phyloP scores from a whole-genome alignment of 2,888 invertebrate genomes.

The Conchocele bisecta region DNA sequence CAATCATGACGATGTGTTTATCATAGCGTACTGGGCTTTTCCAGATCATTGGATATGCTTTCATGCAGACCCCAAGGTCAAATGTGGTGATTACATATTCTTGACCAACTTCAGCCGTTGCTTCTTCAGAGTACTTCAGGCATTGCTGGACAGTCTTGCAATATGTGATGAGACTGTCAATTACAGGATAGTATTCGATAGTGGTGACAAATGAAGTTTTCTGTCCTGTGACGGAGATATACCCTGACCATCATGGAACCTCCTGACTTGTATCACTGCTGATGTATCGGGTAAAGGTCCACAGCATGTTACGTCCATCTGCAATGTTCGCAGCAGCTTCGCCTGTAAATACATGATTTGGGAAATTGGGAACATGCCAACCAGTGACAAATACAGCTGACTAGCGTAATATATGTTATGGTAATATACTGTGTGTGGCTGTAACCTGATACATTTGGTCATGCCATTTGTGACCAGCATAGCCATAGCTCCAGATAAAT shows the following conservation, averaged over 20 bases:
- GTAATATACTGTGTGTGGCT: no score
- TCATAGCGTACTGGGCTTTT: constrained; percentile 15
- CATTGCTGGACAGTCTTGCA: constrained; percentile 56
- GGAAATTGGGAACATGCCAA: no score
- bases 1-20: constrained; percentile 21
- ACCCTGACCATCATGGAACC: constrained; percentile 51
- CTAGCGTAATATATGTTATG: no score
- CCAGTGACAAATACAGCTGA: no score
- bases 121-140: constrained; percentile 39
- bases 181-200: constrained; percentile 61
- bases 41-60: constrained; percentile 54
- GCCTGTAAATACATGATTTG: no score
- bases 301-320: no score
- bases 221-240: constrained; percentile 50
- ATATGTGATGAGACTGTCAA: constrained; percentile 57
- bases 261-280: constrained; percentile 1
- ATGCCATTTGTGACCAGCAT: no score
- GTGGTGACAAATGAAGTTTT: constrained; percentile 42
- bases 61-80: constrained; percentile 61
- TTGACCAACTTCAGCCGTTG: constrained; percentile 51
- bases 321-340: no score
- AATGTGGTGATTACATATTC: constrained; percentile 55
- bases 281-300: no score
- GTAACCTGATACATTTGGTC: no score
- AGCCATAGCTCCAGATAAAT: no score